Base-by-base conservation (phyloP, 1,140 invertebrate genomes). In the Oppia nitens region DNA sequence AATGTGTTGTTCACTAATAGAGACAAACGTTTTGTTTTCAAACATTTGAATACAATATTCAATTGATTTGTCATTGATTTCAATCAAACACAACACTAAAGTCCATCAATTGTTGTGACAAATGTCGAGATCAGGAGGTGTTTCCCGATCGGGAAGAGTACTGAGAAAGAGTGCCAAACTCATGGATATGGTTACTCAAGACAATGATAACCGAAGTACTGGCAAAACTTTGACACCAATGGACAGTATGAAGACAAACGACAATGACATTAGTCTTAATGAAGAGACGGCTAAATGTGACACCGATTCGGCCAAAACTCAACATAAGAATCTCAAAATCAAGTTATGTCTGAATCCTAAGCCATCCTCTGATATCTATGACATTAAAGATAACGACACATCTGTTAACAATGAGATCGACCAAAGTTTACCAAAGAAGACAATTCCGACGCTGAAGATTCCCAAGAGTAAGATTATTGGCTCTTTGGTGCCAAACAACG, bases 111-210 rank as follows among this genome's bases (percentile, higher is more conserved):
- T 40, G 17, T 40, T 40, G 32, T 9, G 32, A 6, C 6, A 40
- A 55, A 63, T 56, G 40, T 49, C 29, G 50, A n/a, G n/a, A n/a
- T 60, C 29, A 23, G 50, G 62, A 6, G 61, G 60, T 28, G 61
- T 90, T 24, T 90, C 87, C 3, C 76, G 85, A 54, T 90, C 87
- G 66, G 88, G 87, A 21, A 75, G 88, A 49, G 86, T 94, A 0
- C 75, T 88, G 47, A 94, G 94, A 73, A 94, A 94, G 71, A 93
- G 89, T 6, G 89, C 88, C 0, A 94, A 94, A 71, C 73, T 95
- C 12, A 62, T 73, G 26, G 73, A 75, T 62, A 74, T 75, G 73
- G 83, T 89, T 70, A 56, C 40, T 12, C 32, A 56, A 12, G 24
- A 9, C 29, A 54, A 54, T 32, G 49, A 24, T 9, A 51, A 47